These are phyloP conservation scores for Formica selysi DNA, from an alignment of 1,140 invertebrate species.

Conservation along the genomic window DNA sequence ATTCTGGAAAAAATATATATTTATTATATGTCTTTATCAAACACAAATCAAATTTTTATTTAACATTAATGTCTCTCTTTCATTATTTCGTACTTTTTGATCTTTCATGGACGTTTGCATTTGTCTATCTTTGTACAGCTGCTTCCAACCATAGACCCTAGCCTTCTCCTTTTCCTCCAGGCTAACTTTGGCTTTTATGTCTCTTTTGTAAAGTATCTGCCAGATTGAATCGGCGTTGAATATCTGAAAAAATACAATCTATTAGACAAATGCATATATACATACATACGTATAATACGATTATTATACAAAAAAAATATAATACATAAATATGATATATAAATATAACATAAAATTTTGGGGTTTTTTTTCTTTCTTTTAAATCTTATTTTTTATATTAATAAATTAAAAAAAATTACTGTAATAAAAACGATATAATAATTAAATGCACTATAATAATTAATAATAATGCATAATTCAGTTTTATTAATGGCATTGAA, in stretches of 20 bases:
- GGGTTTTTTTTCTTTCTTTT: no score
- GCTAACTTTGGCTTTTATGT: conserved; percentile 35
- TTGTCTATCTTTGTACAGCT: conserved; percentile 70
- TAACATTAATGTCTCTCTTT: not conserved
- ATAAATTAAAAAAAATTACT: conserved; percentile 8
- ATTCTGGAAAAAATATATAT: conserved; percentile 44
- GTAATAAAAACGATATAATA: not conserved
- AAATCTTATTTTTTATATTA: not conserved
- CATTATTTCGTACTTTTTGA: conserved; percentile 28
- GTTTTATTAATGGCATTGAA: not conserved
- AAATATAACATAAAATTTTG: no score
- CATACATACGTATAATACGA: not conserved
- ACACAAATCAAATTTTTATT: conserved; percentile 4
- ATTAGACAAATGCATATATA: not conserved
- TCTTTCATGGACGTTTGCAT: conserved; percentile 41
- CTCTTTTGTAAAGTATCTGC: conserved; percentile 78
- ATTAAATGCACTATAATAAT: no score
- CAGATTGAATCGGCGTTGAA: conserved; percentile 79
- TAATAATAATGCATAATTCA: not conserved
- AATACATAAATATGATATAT: not conserved
- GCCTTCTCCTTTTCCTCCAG: conserved; percentile 55
- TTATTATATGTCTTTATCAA: not conserved
- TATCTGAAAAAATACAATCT: conserved; percentile 65
- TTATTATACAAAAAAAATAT: not conserved
- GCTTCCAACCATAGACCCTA: conserved; percentile 74